A percentile compares a stretch with the other conserved stretches of the same genome.
These are phyloP conservation scores for Adelognathus sp. DNA, from an alignment of 2,888 invertebrate species.

Conservation along the genomic window DNA sequence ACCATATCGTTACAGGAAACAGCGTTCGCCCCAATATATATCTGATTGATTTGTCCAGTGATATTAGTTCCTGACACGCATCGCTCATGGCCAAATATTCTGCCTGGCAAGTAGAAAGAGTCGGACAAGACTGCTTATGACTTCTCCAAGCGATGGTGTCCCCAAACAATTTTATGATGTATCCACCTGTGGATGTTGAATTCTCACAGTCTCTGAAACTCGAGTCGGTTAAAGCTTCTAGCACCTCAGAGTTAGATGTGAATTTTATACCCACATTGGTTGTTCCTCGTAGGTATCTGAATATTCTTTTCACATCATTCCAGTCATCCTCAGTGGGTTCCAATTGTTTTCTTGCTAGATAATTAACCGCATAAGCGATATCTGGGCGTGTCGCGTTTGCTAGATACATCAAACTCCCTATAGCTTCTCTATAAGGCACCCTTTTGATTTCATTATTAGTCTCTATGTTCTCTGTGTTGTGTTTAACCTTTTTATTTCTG, in stretches of 20 bases:
- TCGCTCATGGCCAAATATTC: conserved; percentile 45
- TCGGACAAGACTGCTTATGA: conserved; percentile 41
- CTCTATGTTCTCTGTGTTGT: background rate
- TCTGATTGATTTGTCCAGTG: conserved; percentile 44
- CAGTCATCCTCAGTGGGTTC: conserved; percentile 34
- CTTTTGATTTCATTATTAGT: background rate
- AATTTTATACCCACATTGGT: conserved; percentile 31
- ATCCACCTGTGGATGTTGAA: conserved; percentile 48
- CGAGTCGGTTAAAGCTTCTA: conserved; percentile 35
- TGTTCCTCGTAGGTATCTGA: conserved; percentile 21
- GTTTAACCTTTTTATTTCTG: conserved; percentile 18
- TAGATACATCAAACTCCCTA: conserved; percentile 14
- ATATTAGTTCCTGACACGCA: conserved; percentile 44
- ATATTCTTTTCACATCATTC: conserved; percentile 27
- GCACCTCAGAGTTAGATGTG: background rate
- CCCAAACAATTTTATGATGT: conserved; percentile 42
- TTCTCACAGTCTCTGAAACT: conserved; percentile 45
- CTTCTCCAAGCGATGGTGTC: conserved; percentile 51
- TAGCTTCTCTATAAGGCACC: conserved; percentile 1
- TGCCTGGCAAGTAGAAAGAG: conserved; percentile 45
- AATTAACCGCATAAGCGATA: conserved; percentile 21
- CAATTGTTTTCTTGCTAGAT: conserved; percentile 33
- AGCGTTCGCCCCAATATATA: conserved; percentile 42
- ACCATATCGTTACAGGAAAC: conserved; percentile 45
- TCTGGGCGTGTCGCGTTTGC: conserved; percentile 9